A percentile compares a stretch with the other conserved stretches of the same genome.
Evolutionary conservation across 2,888 invertebrate species (phyloP).

Genomic region (Dolichomitus sp.): DNA sequence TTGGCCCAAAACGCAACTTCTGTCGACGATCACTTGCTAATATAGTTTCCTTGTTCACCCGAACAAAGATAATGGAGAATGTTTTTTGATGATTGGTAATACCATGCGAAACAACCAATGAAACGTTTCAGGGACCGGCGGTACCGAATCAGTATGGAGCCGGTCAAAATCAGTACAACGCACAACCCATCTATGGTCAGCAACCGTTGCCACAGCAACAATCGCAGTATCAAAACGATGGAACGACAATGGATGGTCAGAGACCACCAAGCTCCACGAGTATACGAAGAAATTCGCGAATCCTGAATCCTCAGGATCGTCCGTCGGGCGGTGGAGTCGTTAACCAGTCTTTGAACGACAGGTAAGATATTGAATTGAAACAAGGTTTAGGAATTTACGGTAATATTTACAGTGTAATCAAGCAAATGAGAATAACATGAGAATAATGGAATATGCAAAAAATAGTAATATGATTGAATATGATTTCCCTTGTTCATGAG

Average conservation of each 20-base stretch:
- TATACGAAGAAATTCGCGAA: conserved; percentile 84
- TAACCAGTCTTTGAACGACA: conserved; percentile 83
- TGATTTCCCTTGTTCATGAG: too few species aligned
- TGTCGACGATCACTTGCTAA: conserved; percentile 29
- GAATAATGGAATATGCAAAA: too few species aligned
- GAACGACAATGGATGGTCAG: conserved; percentile 76
- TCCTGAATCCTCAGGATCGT: conserved; percentile 83
- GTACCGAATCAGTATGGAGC: conserved; percentile 80
- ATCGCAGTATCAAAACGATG: conserved; percentile 78
- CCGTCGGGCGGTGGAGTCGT: conserved; percentile 76
- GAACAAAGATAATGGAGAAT: conserved; percentile 4
- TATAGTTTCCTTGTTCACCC: not conserved
- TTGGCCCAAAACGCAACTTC: conserved; percentile 22
- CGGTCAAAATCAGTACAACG: conserved; percentile 80
- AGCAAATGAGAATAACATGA: too few species aligned
- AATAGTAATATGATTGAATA: too few species aligned
- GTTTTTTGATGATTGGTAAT: conserved; percentile 7
- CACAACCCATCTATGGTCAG: conserved; percentile 73
- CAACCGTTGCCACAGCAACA: conserved; percentile 78
- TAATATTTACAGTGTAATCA: too few species aligned
- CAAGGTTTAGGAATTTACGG: too few species aligned
- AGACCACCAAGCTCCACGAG: conserved; percentile 79
- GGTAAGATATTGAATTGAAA: conserved; percentile 72
- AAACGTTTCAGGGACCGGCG: conserved; percentile 72
- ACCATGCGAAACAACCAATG: conserved; percentile 2